Conservation (phyloP, 2,797 vertebrate species). For the Cirrhinus molitorella region DNA sequence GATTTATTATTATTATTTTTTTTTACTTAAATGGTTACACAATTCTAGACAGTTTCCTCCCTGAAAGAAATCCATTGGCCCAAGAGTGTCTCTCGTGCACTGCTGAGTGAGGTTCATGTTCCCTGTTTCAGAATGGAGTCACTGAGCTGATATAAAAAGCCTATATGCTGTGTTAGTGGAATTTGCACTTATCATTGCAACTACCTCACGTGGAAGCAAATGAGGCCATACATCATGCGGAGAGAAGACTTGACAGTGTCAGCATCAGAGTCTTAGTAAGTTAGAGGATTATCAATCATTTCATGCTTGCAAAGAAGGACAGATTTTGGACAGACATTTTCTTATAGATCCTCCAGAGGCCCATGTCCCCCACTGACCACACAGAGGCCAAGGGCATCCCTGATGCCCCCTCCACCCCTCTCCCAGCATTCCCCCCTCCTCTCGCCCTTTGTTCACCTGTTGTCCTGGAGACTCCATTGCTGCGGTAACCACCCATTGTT, state of each 20-base stretch:
- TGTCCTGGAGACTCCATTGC: constrained; percentile 78
- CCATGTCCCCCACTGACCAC: constrained; percentile 76
- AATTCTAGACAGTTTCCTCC: too few species aligned
- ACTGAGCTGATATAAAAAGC: constrained; percentile 45
- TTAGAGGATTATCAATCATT: constrained; percentile 65
- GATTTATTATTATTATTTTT: too few species aligned
- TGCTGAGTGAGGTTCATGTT: constrained; percentile 39
- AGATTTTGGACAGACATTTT: constrained; percentile 67
- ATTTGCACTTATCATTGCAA: constrained; percentile 51
- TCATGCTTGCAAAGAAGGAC: constrained; percentile 70
- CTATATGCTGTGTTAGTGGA: constrained; percentile 41
- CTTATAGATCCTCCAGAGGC: constrained; percentile 68
- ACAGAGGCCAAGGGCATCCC: constrained; percentile 78
- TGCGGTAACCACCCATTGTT: constrained; percentile 72
- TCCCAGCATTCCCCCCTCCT: constrained; percentile 71
- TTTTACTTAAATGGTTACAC: neutral
- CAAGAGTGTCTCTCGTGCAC: neutral
- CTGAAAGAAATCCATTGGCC: neutral
- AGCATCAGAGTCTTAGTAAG: constrained; percentile 34
- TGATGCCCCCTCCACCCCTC: constrained; percentile 56
- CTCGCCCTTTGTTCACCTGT: constrained; percentile 79
- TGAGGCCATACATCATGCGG: constrained; percentile 55
- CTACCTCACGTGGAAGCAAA: constrained; percentile 46
- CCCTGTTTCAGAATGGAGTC: constrained; percentile 31
- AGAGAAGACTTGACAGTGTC: constrained; percentile 52